Percentiles rank a stretch among this genome's conserved stretches.
Evolutionary conservation across 1,140 invertebrate species (phyloP).

Genomic region (Acyrthosiphon pisum): DNA sequence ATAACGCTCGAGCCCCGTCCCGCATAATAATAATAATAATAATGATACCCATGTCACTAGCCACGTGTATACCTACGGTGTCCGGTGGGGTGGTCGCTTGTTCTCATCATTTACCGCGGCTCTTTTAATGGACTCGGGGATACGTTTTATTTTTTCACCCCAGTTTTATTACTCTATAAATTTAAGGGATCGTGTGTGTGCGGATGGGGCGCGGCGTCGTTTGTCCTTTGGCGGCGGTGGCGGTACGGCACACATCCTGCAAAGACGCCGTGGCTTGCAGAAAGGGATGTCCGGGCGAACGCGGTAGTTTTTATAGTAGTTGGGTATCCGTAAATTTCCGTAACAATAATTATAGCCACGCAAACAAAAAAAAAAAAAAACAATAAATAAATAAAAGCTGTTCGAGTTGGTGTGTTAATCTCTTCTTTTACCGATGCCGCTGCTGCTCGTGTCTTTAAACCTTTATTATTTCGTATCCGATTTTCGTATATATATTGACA

Average conservation of each 20-base stretch:
- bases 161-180: constrained; percentile 5
- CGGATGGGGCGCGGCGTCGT: background rate
- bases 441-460: background rate
- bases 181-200: background rate
- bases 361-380: background rate
- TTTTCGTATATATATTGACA: background rate
- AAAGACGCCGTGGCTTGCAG: background rate
- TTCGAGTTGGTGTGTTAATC: background rate
- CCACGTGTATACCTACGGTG: background rate
- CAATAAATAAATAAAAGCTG: background rate
- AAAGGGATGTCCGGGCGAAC: background rate
- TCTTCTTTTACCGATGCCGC: background rate
- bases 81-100: background rate
- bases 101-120: background rate
- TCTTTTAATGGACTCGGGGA: background rate
- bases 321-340: background rate
- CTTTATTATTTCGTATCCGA: background rate
- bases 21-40: background rate
- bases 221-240: background rate
- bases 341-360: background rate
- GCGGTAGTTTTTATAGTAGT: background rate
- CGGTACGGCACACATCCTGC: background rate
- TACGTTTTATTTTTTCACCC: background rate
- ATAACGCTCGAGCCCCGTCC: background rate
- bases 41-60: background rate